These are phyloP conservation scores for Ceratina calcarata DNA, from an alignment of 1,140 invertebrate species.

Conservation along the genomic window DNA sequence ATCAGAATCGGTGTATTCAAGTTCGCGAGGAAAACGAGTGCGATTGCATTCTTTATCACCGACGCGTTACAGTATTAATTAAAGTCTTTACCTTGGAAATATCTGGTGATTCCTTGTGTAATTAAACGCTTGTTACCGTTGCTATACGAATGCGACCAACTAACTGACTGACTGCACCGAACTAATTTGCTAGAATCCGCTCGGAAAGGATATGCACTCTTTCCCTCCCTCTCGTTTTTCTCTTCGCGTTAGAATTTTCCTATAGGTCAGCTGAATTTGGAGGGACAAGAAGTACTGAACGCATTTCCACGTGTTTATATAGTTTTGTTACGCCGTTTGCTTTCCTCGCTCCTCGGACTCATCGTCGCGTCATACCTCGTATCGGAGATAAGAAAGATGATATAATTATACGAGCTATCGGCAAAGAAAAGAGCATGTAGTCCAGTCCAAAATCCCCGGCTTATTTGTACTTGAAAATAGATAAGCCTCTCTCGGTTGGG, in stretches of 20 bases:
- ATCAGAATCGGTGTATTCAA: constrained; percentile 10
- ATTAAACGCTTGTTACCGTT: neutral
- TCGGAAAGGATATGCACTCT: neutral
- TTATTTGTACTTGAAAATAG: constrained; percentile 11
- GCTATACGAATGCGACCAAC: neutral
- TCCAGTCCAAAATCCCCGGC: neutral
- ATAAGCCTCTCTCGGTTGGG: neutral
- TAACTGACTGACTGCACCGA: neutral
- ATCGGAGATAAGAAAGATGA: constrained; percentile 38
- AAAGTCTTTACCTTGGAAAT: neutral
- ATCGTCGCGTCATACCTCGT: neutral
- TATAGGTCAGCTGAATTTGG: neutral
- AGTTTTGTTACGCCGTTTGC: neutral
- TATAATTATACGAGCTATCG: constrained; percentile 15
- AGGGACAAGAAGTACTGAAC: neutral
- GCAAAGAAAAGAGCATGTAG: neutral
- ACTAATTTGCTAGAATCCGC: neutral
- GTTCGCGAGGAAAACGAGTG: constrained; percentile 4
- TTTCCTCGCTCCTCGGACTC: neutral
- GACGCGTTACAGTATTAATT: neutral
- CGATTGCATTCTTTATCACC: constrained; percentile 12
- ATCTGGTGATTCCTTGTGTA: neutral
- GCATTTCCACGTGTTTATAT: neutral
- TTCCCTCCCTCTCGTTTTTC: neutral
- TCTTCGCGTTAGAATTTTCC: neutral